These are phyloP conservation scores for Galagoides demidoff DNA, from an alignment of 2,797 vertebrate species.

Conservation along the genomic window DNA sequence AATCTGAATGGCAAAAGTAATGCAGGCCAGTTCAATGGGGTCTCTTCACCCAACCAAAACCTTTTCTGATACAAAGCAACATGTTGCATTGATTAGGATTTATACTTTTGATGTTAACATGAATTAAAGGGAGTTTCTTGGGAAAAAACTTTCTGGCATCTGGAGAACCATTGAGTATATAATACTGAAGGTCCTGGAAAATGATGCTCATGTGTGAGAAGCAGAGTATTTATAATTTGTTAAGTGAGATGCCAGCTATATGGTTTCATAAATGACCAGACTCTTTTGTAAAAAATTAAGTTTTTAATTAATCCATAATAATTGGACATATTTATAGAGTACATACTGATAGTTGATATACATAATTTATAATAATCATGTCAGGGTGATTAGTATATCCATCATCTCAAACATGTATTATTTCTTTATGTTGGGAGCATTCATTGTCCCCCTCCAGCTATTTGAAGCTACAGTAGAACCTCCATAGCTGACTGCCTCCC, in stretches of 20 bases:
- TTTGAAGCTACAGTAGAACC: background rate
- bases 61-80: background rate
- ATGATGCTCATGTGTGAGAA: background rate
- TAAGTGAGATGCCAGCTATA: background rate
- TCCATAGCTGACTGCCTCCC: too few relatives aligned
- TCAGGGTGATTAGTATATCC: background rate
- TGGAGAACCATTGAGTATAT: background rate
- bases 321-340: background rate
- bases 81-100: background rate
- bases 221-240: background rate
- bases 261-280: background rate
- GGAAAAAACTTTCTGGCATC: background rate
- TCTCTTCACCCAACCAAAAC: background rate
- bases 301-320: background rate
- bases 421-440: background rate
- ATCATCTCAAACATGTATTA: background rate
- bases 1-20: background rate
- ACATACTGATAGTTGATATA: background rate
- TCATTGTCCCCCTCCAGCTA: background rate
- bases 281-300: background rate
- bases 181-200: background rate
- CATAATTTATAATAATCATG: background rate
- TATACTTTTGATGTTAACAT: constrained; percentile 6
- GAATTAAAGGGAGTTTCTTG: background rate
- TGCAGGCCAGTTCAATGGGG: background rate